Conservation (phyloP, 2,797 vertebrate genomes). For the Aphelocoma californica region DNA sequence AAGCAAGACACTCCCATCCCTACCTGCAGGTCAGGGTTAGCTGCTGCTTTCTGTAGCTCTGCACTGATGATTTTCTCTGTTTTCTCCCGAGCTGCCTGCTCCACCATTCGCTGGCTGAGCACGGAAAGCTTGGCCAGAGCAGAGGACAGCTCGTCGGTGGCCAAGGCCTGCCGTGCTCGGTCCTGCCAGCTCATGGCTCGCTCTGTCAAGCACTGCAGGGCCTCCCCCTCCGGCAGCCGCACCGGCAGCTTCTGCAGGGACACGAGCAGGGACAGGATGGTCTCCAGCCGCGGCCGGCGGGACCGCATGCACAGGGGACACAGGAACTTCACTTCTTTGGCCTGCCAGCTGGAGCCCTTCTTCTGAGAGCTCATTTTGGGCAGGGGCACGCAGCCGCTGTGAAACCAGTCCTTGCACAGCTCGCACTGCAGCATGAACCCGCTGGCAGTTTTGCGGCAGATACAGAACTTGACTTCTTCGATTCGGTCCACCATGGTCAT, state of each 20-base stretch:
- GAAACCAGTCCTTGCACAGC: conserved; percentile 99
- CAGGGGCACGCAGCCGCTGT: conserved; percentile 92
- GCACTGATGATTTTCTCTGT: conserved; percentile 98
- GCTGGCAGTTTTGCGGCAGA: conserved; percentile 94
- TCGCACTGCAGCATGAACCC: conserved; percentile 98
- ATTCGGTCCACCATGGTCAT: conserved; percentile 97
- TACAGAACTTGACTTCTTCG: conserved; percentile 97
- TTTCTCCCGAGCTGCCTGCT: conserved; percentile 96
- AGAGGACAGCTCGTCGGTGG: conserved; percentile 94
- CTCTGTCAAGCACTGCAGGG: conserved; percentile 95
- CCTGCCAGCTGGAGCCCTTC: conserved; percentile 89
- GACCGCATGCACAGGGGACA: conserved; percentile 96
- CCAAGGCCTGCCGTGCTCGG: conserved; percentile 91
- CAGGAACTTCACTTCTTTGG: conserved; percentile 95
- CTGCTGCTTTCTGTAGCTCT: conserved; percentile 96
- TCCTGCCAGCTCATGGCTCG: conserved; percentile 99
- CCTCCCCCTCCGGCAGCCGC: conserved; percentile 93
- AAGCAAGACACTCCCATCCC: neutral
- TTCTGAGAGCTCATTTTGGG: conserved; percentile 93
- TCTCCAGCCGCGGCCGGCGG: conserved; percentile 91
- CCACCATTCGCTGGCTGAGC: conserved; percentile 97
- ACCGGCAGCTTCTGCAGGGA: conserved; percentile 97
- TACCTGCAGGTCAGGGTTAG: conserved; percentile 97
- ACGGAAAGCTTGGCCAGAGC: conserved; percentile 96
- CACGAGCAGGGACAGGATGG: conserved; percentile 93